Evolutionary conservation across 2,113 vertebrate genomes (phyloP), one percentile per base, ranked within the genome.

Genomic region (Camelus dromedarius): DNA sequence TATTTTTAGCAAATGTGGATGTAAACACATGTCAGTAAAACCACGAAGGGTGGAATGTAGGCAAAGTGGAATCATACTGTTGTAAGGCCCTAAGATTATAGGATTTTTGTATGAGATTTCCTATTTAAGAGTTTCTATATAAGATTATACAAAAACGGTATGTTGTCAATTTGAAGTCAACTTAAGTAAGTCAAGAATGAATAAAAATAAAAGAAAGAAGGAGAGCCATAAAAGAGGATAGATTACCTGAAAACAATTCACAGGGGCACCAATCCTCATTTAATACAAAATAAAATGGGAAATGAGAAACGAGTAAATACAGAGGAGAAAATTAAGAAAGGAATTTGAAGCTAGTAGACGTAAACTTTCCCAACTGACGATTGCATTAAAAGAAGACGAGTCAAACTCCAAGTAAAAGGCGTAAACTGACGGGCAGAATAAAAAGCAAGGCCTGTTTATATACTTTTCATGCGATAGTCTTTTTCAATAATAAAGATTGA

Each of bases 191-290:
- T 69, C 48, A 24, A 52, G 16, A 13, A 77, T 75, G 15, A n/a
- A 83, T 30, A 69, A 89, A 92, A 76, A 76, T 69, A 66, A 82
- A 38, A 20, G 32, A 46, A 85, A 92, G n/a, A 66, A 6, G 9
- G 20, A 82, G 15, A 83, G 26, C 3, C 50, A 89, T 20, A 72
- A 92, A 19, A 35, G 26, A 69, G 42, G 5, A 42, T 76, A 14
- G 7, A 38, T 42, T 13, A 58, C 0, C 35, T 16, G 42, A 81
- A 35, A 60, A n/a, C 0, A 5, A 35, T 26, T 22, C 48, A 35
- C 6, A 64, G 13, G 13, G 56, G 56, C 4, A 87, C 16, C 10
- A 86, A 30, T 15, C 28, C 22, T 56, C 30, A 10, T 69, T 89
- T 52, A 46, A 70, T 13, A 38, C 3, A 76, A 88, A 76, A 50